phyloP scores from a whole-genome alignment of 2,113 vertebrate species.

The Cyanistes caeruleus region DNA sequence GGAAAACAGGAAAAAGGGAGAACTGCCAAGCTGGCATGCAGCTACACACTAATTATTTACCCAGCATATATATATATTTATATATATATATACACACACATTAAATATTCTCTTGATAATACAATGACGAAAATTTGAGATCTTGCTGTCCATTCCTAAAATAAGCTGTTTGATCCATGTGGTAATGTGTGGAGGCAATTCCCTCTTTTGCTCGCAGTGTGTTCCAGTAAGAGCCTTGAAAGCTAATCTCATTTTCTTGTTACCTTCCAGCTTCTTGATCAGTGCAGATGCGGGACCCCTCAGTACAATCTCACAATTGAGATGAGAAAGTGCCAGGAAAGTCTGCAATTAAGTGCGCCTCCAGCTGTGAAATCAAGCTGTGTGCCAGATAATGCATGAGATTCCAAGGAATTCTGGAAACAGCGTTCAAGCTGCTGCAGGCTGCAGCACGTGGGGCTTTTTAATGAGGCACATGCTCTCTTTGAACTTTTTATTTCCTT shows the following conservation, averaged over 20 bases:
- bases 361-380: neutral
- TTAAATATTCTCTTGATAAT: neutral
- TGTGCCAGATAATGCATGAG: neutral
- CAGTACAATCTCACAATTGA: neutral
- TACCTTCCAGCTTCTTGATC: neutral
- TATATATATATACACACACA: rapidly evolving
- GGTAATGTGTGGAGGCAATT: neutral
- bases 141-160: neutral
- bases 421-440: neutral
- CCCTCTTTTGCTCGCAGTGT: neutral
- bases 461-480: neutral
- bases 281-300: neutral
- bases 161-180: neutral
- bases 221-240: neutral
- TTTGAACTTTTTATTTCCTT: neutral
- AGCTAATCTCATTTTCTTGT: neutral
- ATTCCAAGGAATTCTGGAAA: neutral
- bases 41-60: neutral
- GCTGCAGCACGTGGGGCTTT: neutral
- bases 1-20: neutral
- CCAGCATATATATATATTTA: neutral
- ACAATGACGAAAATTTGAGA: neutral
- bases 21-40: neutral
- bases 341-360: neutral
- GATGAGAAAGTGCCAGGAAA: neutral